Conservation (phyloP, 2,888 invertebrate genomes). For the Iphiclides podalirius region DNA sequence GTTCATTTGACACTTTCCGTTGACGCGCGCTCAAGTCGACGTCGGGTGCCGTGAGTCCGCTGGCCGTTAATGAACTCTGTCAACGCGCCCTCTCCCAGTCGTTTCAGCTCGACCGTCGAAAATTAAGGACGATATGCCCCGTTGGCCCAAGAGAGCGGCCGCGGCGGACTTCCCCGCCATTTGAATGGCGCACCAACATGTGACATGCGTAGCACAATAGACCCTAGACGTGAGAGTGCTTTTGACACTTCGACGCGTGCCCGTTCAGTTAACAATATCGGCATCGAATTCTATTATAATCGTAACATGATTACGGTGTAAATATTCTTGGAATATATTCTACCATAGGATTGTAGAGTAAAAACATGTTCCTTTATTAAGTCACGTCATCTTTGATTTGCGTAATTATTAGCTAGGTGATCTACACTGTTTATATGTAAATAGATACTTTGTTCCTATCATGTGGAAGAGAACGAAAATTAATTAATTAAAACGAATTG, state of each 20-base stretch:
- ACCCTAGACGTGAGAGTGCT: not conserved
- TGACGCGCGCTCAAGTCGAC: constrained; percentile 23
- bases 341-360: too few species aligned
- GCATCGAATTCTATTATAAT: too few species aligned
- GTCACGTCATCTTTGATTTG: too few species aligned
- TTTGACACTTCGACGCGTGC: not conserved
- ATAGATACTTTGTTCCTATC: too few species aligned
- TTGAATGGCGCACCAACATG: not conserved
- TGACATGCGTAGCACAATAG: not conserved
- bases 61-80: constrained; percentile 24
- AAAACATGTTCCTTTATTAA: too few species aligned
- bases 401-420: too few species aligned
- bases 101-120: constrained; percentile 6
- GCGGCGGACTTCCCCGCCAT: not conserved
- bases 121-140: constrained; percentile 15
- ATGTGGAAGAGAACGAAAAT: too few species aligned
- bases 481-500: too few species aligned
- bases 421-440: too few species aligned
- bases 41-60: constrained; percentile 10
- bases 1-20: constrained; percentile 25
- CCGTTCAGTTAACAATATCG: not conserved
- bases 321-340: too few species aligned
- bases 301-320: too few species aligned
- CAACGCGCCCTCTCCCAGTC: too few species aligned
- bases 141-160: not conserved